Evolutionary conservation across 2,888 invertebrate species (phyloP), one percentile per base, ranked within the genome.

Genomic region (Sussaba pulchella): DNA sequence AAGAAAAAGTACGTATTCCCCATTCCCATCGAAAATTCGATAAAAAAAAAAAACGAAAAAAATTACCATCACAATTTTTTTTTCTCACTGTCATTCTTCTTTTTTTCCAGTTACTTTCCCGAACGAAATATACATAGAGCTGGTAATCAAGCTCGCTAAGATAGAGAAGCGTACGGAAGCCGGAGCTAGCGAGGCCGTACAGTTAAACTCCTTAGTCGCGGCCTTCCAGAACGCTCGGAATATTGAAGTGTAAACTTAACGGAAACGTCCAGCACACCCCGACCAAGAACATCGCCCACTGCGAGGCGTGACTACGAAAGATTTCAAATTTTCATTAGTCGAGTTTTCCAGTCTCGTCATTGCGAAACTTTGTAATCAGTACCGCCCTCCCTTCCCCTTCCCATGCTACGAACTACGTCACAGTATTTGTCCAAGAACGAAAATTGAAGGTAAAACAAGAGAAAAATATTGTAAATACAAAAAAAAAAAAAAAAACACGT

Each of bases 121-220:
- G 0, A 94, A 96, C 69, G 94, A 95, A 52, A 95, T 97, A 41
- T 93, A 98, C 87, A 95, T 97, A 73, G 94, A 95, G 81, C 92
- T 99, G 31, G 92, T 99, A 67, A 96, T 96, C 54, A 97, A 97
- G 93, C 94, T 99, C 95, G 96, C 98, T 1, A 96, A 97, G 84
- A 95, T 98, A 71, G 99, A 99, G 93, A 95, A 96, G 89, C 94
- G 98, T 41, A 93, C 99, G 39, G 94, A 98, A 0, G 94, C 95
- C 81, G 99, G 99, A 26, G 96, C 98, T 82, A 96, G 95, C 90
- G 99, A 99, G 92, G 95, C 96, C 85, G 95, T 98, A 57, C 99
- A 99, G 93, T 93, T 99, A 14, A 96, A 97, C 72, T 95, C 98
- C 0, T 94, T 99, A 67, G 95, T 99, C 66, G 95, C 98, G n/a